phyloP scores from a whole-genome alignment of 37 sponge, comb jelly and placozoan genomes.

The Petrosia ficiformis region DNA sequence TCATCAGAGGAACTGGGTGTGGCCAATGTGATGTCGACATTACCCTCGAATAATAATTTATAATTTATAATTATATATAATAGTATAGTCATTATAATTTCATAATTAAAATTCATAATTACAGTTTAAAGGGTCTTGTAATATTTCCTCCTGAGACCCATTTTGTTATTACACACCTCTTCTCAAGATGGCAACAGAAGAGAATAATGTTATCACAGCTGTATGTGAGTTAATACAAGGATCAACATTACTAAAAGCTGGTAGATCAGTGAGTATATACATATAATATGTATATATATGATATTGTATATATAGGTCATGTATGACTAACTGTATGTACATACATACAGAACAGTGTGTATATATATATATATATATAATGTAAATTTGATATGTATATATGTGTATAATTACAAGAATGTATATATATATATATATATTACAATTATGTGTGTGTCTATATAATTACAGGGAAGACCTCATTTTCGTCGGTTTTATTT shows the following conservation, averaged over 20 bases:
- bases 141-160: too few species aligned
- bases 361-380: too few species aligned
- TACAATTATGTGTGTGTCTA: neutral
- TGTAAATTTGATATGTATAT: too few species aligned
- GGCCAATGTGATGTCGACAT: neutral
- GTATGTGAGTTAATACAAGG: slow-evolving; percentile 53
- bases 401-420: too few species aligned
- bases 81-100: too few species aligned
- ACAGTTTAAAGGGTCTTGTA: too few species aligned
- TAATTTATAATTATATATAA: too few species aligned
- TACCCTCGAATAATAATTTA: neutral
- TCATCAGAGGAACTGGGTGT: neutral
- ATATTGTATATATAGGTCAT: neutral
- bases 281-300: neutral
- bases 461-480: slow-evolving; percentile 55
- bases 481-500: slow-evolving; percentile 80
- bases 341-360: too few species aligned
- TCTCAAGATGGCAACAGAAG: neutral
- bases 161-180: too few species aligned
- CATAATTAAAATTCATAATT: too few species aligned
- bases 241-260: slow-evolving; percentile 73
- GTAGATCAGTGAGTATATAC: slow-evolving; percentile 47
- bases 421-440: too few species aligned
- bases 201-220: slow-evolving; percentile 15
- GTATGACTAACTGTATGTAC: too few species aligned